Percentiles rank a stretch among this genome's conserved stretches.
These are phyloP conservation scores for Neria commutata DNA, from an alignment of 2,888 invertebrate genomes.

Conservation along the genomic window DNA sequence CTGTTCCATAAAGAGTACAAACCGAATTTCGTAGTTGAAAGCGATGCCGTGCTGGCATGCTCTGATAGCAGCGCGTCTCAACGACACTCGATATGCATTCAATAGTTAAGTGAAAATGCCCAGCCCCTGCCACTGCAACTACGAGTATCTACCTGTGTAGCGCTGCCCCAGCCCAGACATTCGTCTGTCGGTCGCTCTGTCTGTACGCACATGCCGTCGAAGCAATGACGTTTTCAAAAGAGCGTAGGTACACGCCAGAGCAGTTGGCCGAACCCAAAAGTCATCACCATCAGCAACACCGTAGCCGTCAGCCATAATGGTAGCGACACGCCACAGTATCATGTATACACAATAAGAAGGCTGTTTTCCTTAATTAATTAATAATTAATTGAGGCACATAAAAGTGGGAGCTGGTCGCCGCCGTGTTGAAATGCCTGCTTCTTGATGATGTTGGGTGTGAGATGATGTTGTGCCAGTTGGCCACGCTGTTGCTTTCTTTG, in stretches of 20 bases:
- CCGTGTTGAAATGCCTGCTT: no score
- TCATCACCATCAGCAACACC: not conserved
- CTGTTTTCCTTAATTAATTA: conserved; percentile 48
- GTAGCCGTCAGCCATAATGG: not conserved
- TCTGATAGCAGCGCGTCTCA: conserved; percentile 1
- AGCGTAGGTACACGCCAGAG: no score
- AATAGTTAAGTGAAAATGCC: not conserved
- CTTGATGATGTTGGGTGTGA: no score
- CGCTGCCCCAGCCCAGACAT: not conserved
- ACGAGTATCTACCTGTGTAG: not conserved
- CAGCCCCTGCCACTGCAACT: not conserved
- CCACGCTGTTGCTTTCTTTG: no score
- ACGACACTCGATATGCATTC: conserved; percentile 10
- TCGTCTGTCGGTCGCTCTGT: not conserved
- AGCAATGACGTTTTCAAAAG: not conserved
- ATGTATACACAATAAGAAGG: not conserved
- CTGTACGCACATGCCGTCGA: not conserved
- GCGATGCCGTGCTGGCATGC: no score
- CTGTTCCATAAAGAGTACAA: not conserved
- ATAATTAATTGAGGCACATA: conserved; percentile 51
- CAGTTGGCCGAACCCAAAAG: not conserved
- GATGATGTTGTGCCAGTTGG: no score
- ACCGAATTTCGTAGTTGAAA: not conserved
- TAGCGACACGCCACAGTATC: not conserved
- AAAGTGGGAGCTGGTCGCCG: no score